Conservation (phyloP, 2,113 vertebrate species). For the Ageneiosus marmoratus region DNA sequence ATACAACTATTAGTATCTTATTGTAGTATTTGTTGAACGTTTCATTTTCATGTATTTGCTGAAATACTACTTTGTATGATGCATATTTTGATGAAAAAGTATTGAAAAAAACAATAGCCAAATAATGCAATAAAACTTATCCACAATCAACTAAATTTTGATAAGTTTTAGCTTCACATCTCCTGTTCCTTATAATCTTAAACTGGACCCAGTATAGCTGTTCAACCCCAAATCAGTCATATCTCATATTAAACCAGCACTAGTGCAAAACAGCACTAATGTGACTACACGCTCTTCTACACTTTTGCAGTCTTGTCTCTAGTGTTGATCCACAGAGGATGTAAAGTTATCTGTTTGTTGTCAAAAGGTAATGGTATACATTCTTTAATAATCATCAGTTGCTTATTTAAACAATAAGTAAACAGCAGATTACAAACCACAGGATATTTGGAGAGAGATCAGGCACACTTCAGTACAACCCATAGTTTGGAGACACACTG, state of each 20-base stretch:
- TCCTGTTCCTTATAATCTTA: not conserved
- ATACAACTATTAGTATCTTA: not conserved
- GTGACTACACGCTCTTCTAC: not conserved
- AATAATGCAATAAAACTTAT: not conserved
- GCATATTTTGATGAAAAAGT: not conserved
- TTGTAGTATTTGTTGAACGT: not conserved
- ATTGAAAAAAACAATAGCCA: not conserved
- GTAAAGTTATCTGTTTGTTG: not conserved
- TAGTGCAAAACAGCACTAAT: not conserved
- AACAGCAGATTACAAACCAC: conserved; percentile 16
- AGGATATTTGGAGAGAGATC: conserved; percentile 9
- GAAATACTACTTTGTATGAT: not conserved
- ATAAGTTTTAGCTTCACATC: not conserved
- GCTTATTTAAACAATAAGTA: conserved; percentile 13
- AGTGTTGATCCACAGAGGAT: not conserved
- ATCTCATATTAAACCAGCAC: not conserved
- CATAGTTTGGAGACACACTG: conserved; percentile 36
- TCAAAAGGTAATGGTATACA: not conserved
- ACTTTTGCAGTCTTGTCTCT: not conserved
- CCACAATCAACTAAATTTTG: not conserved
- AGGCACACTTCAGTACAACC: conserved; percentile 6
- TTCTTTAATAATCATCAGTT: not conserved
- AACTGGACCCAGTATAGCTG: too few species aligned
- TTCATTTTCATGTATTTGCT: too few species aligned
- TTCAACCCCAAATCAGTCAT: not conserved